These are phyloP conservation scores for Cistogaster globosa DNA, from an alignment of 2,888 invertebrate species.

Conservation along the genomic window DNA sequence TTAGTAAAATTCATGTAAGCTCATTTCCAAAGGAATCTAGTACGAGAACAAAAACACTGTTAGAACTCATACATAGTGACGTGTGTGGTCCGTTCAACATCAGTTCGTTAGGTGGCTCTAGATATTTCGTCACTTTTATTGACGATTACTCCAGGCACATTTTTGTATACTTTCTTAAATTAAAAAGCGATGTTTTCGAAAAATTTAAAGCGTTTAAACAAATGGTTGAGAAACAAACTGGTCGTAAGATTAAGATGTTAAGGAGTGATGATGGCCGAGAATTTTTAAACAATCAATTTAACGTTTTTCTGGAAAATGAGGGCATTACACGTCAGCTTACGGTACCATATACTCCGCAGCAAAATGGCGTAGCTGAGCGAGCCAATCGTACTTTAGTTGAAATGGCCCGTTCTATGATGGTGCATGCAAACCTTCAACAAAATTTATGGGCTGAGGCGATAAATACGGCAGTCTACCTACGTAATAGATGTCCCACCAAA, in stretches of 20 bases:
- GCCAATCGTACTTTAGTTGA: slow-evolving; percentile 62
- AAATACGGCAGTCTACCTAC: too few relatives aligned
- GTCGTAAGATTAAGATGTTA: slow-evolving; percentile 40
- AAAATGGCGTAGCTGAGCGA: slow-evolving; percentile 72
- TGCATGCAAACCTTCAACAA: too few relatives aligned
- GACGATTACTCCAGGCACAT: slow-evolving; percentile 43
- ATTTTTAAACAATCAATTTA: slow-evolving; percentile 47
- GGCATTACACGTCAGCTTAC: slow-evolving; percentile 67
- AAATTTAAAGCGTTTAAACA: slow-evolving; percentile 54
- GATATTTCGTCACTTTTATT: slow-evolving; percentile 54
- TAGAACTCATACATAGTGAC: slow-evolving; percentile 56
- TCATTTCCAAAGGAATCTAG: slow-evolving; percentile 40
- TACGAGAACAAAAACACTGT: slow-evolving; percentile 20
- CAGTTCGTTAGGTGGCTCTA: slow-evolving; percentile 43
- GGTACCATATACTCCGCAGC: slow-evolving; percentile 71
- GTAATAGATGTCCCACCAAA: too few relatives aligned
- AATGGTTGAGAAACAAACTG: slow-evolving; percentile 53
- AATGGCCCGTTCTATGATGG: too few relatives aligned
- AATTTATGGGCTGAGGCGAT: too few relatives aligned
- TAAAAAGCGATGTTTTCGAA: slow-evolving; percentile 42
- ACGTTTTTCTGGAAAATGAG: slow-evolving; percentile 42
- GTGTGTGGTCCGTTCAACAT: slow-evolving; percentile 49
- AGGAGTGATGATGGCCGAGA: slow-evolving; percentile 57
- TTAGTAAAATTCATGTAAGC: slow-evolving; percentile 54
- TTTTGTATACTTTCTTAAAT: slow-evolving; percentile 54